These are phyloP conservation scores for Potorous gilbertii DNA, from an alignment of 2,797 vertebrate genomes.

Conservation along the genomic window DNA sequence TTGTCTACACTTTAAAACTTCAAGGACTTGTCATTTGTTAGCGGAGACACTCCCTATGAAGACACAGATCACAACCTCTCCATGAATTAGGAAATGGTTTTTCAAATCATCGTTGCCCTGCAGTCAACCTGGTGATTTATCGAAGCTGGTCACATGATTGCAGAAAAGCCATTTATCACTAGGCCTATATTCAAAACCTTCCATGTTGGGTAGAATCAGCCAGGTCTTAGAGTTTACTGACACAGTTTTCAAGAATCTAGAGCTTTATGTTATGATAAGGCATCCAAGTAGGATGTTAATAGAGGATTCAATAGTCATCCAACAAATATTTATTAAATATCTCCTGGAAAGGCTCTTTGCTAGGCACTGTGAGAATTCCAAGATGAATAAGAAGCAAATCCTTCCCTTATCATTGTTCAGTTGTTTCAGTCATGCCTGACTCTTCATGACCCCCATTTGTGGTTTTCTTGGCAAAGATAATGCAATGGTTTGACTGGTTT, in stretches of 20 bases:
- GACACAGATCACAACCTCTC: background rate
- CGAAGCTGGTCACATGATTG: background rate
- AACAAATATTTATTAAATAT: background rate
- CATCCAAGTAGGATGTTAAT: background rate
- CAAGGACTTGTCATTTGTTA: background rate
- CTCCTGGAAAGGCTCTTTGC: too few relatives aligned
- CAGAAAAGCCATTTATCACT: background rate
- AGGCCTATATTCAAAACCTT: background rate
- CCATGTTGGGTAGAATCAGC: background rate
- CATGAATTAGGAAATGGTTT: background rate
- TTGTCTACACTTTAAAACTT: background rate
- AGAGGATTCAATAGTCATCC: background rate
- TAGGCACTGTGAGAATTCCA: too few relatives aligned
- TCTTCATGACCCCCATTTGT: too few relatives aligned
- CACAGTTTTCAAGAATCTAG: background rate
- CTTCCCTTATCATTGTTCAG: too few relatives aligned
- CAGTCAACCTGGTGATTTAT: background rate
- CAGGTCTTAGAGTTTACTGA: background rate
- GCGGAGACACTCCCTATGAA: background rate
- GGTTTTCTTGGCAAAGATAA: too few relatives aligned
- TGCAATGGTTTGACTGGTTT: too few relatives aligned
- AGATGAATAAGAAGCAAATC: too few relatives aligned
- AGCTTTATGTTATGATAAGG: background rate
- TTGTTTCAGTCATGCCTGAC: too few relatives aligned
- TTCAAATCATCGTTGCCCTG: background rate